These are phyloP conservation scores for Oncorhynchus tshawytscha DNA, from an alignment of 2,113 vertebrate genomes.

Conservation along the genomic window DNA sequence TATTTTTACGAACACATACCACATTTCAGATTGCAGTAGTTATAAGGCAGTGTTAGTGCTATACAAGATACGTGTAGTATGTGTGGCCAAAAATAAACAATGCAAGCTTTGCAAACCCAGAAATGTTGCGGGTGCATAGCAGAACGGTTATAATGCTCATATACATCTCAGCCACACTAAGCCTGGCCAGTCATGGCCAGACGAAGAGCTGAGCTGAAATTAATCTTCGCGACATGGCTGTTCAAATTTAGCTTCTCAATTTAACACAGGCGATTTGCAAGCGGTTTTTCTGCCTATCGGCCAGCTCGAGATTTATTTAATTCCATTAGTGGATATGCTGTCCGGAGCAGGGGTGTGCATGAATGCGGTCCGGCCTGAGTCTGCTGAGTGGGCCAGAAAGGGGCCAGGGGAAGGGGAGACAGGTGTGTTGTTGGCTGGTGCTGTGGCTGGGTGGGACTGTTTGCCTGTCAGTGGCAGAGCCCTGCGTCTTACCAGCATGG, in stretches of 20 bases:
- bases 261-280: constrained; percentile 48
- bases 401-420: constrained; percentile 28
- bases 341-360: constrained; percentile 62
- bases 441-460: constrained; percentile 82
- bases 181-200: neutral
- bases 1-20: too few species aligned
- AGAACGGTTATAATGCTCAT: constrained; percentile 9
- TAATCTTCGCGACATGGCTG: constrained; percentile 33
- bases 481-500: constrained; percentile 83
- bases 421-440: constrained; percentile 74
- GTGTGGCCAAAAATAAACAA: constrained; percentile 9
- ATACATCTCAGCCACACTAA: constrained; percentile 10
- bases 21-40: too few species aligned
- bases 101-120: neutral
- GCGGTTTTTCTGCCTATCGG: constrained; percentile 44
- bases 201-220: constrained; percentile 37
- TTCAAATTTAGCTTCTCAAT: constrained; percentile 38
- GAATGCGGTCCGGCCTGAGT: constrained; percentile 4
- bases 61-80: too few species aligned
- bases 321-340: constrained; percentile 53
- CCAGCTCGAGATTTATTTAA: constrained; percentile 49
- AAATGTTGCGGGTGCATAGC: constrained; percentile 11
- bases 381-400: neutral
- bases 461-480: constrained; percentile 84
- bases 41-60: too few species aligned